Base-by-base conservation (phyloP, 2,797 vertebrate species). In the Loris lydekkerianus region DNA sequence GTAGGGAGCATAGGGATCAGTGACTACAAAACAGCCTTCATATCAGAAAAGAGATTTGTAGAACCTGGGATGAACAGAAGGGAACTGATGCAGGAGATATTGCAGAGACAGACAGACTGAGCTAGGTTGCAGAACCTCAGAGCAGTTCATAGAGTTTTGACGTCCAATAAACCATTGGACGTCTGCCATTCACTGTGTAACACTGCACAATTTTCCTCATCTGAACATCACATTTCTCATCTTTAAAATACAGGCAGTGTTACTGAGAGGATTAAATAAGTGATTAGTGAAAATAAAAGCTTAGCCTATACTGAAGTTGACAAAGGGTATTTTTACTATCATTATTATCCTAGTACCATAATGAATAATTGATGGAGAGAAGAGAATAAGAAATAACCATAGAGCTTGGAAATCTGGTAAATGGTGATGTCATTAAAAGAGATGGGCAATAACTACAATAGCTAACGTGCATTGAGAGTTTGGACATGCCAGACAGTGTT, bases 181-280 rank as follows among this genome's bases (percentile, higher is more conserved):
- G 40, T 40, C 40, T 40, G 40, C 40, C 40, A 49, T 34, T 37
- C 40, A 61, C 25, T 69, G 18, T 34, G 10, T 23, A 21, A 56
- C 18, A 3, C 14, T 27, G 53, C 43, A 37, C 20, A 6, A 0
- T 29, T 43, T 9, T 78, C 13, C 63, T 82, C 56, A 21, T 46
- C 10, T 8, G 5, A 76, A 14, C 49, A 27, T 53, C 65, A 11
- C 31, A 46, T 82, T 69, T 81, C 43, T 92, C 43, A 53, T 80
- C 81, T 85, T 86, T 63, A 91, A 69, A 86, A 69, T 49, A 34
- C 31, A 94, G 56, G 65, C 27, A 46, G 0, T 56, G 40, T 70
- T 78, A 94, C 23, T 20, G 37, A 88, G 77, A 92, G 34, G 46
- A 87, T 82, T 69, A 90, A 95, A 89, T 85, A 93, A 67, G 14